Evolutionary conservation across 2,888 invertebrate species (phyloP).

Genomic region (Anarsia innoxiella): DNA sequence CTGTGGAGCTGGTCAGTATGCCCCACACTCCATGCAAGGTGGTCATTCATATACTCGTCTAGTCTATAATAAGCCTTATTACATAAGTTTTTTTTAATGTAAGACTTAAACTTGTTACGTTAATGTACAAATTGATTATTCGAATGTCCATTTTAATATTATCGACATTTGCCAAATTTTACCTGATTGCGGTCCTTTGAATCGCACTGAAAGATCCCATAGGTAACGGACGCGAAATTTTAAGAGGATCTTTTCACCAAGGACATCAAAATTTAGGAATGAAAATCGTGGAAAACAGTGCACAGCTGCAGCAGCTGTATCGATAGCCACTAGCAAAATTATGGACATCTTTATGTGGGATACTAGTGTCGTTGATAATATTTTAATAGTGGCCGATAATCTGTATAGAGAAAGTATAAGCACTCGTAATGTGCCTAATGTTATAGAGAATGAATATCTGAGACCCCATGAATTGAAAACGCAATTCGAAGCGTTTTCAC

Average conservation of each 20-base stretch:
- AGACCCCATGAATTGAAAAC: slow-evolving; percentile 3
- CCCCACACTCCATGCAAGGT: too few relatives aligned
- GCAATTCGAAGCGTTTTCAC: slow-evolving; percentile 2
- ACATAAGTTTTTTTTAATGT: too few relatives aligned
- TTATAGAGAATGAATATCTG: neutral
- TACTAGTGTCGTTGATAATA: slow-evolving; percentile 3
- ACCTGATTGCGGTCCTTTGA: neutral
- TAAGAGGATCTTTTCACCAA: slow-evolving; percentile 4
- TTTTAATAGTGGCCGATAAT: slow-evolving; percentile 4
- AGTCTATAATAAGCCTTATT: too few relatives aligned
- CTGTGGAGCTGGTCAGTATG: too few relatives aligned
- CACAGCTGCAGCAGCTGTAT: slow-evolving; percentile 6
- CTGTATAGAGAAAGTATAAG: slow-evolving; percentile 1
- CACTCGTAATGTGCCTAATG: slow-evolving; percentile 1
- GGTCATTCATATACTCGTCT: too few relatives aligned
- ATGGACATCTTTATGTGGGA: neutral
- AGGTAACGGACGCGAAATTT: slow-evolving; percentile 3
- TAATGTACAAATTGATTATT: slow-evolving; percentile 2
- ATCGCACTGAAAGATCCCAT: slow-evolving; percentile 1
- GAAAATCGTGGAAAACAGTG: slow-evolving; percentile 5
- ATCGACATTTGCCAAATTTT: slow-evolving; percentile 1
- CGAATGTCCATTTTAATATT: slow-evolving; percentile 3
- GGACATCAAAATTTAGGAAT: slow-evolving; percentile 3
- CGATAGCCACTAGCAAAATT: slow-evolving; percentile 5
- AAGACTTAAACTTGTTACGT: too few relatives aligned